phyloP scores from a whole-genome alignment of 2,888 invertebrate species.

The Lasioglossum zephyrum region DNA sequence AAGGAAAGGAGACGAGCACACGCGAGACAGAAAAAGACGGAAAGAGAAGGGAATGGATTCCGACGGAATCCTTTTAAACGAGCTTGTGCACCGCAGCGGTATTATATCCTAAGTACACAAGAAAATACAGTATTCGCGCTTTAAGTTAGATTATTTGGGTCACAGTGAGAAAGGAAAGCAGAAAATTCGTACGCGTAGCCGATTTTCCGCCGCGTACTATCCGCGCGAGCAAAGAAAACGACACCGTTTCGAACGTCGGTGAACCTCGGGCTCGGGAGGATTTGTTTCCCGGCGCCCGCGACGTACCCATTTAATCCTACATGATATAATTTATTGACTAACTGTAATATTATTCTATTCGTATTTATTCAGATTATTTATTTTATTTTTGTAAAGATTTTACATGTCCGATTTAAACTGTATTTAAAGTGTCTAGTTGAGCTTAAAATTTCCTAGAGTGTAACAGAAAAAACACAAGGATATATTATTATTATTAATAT shows the following conservation, averaged over 20 bases:
- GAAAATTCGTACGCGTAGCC: slow-evolving; percentile 33
- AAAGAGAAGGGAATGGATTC: slow-evolving; percentile 43
- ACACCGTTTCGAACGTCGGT: slow-evolving; percentile 39
- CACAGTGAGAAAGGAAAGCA: slow-evolving; percentile 22
- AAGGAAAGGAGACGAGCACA: not conserved
- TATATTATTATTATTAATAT: slow-evolving; percentile 49
- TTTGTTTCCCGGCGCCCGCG: slow-evolving; percentile 13
- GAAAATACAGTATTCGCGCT: slow-evolving; percentile 67
- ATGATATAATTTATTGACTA: slow-evolving; percentile 83
- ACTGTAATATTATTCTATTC: slow-evolving; percentile 77
- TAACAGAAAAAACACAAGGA: slow-evolving; percentile 60
- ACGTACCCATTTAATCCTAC: slow-evolving; percentile 68
- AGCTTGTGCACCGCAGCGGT: slow-evolving; percentile 63
- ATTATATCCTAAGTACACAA: slow-evolving; percentile 65
- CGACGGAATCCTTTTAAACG: slow-evolving; percentile 54
- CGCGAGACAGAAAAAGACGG: not conserved
- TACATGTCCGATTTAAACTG: slow-evolving; percentile 74
- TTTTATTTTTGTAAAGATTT: slow-evolving; percentile 84
- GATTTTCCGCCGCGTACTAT: slow-evolving; percentile 27
- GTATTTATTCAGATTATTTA: slow-evolving; percentile 84
- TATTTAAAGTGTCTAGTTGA: slow-evolving; percentile 72
- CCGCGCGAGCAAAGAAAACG: slow-evolving; percentile 34
- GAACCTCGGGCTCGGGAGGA: slow-evolving; percentile 3
- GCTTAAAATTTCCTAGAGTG: slow-evolving; percentile 70
- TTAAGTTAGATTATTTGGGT: slow-evolving; percentile 57